Percentiles rank a stretch among this genome's conserved stretches.
Conservation (phyloP, 1,140 invertebrate species). For the Procambarus clarkii region DNA sequence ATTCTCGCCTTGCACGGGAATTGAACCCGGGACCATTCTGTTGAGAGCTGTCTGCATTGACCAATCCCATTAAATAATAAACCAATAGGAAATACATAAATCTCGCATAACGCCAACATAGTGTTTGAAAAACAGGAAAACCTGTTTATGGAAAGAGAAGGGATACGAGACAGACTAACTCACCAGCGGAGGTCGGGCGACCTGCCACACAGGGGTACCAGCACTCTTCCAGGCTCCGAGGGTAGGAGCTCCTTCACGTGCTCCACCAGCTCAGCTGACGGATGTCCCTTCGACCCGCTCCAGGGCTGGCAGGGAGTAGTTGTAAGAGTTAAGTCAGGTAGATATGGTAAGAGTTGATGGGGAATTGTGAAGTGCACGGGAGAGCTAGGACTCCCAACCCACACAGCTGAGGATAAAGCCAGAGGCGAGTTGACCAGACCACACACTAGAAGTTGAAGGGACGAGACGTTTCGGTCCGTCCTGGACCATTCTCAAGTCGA, state of each 20-base stretch:
- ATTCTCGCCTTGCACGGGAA: too few species aligned
- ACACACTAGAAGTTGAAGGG: too few species aligned
- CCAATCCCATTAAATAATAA: too few species aligned
- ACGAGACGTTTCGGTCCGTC: too few species aligned
- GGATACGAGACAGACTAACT: background rate
- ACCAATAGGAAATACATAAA: too few species aligned
- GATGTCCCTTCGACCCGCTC: background rate
- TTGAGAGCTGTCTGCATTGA: too few species aligned
- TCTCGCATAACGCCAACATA: too few species aligned
- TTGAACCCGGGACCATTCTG: too few species aligned
- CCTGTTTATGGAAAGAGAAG: background rate
- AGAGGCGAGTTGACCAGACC: background rate
- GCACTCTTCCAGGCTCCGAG: conserved; percentile 39
- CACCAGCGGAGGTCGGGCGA: conserved; percentile 45
- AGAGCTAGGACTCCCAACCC: too few species aligned
- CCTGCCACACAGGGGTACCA: conserved; percentile 53
- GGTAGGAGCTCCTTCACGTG: conserved; percentile 45
- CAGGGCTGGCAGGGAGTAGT: background rate
- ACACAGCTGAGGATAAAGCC: background rate
- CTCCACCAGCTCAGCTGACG: conserved; percentile 7
- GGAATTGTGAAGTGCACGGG: background rate
- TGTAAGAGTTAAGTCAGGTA: background rate
- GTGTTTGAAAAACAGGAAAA: too few species aligned
- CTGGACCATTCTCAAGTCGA: too few species aligned
- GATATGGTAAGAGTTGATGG: background rate